Evolutionary conservation across 2,888 invertebrate genomes (phyloP).

Genomic region (Sesia apiformis): DNA sequence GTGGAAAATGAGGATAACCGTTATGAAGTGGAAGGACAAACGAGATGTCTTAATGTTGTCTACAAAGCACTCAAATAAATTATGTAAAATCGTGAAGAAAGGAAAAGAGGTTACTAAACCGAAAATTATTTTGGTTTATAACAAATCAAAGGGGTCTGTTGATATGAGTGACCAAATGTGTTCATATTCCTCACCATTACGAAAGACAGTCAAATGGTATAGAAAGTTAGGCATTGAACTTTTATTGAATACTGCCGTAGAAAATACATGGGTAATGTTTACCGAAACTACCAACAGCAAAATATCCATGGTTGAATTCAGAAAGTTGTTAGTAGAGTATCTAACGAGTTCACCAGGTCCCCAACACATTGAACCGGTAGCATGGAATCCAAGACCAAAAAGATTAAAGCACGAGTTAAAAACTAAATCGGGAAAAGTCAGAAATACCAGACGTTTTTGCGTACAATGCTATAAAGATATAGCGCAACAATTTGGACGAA

Average conservation of each 20-base stretch:
- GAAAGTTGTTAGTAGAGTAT: slow-evolving; percentile 4
- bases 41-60: slow-evolving; percentile 21
- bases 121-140: slow-evolving; percentile 23
- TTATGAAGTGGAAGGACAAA: slow-evolving; percentile 22
- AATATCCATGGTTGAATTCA: slow-evolving; percentile 8
- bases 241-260: slow-evolving; percentile 23
- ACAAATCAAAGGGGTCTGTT: slow-evolving; percentile 25
- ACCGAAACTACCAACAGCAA: slow-evolving; percentile 12
- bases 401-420: neutral
- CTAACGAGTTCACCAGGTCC: too few relatives aligned
- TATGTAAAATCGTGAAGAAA: slow-evolving; percentile 13
- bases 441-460: neutral
- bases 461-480: slow-evolving; percentile 1
- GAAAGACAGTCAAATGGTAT: slow-evolving; percentile 34
- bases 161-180: slow-evolving; percentile 30
- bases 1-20: slow-evolving; percentile 15
- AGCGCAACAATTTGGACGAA: neutral
- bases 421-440: neutral
- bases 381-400: neutral
- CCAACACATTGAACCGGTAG: neutral
- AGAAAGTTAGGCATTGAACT: slow-evolving; percentile 28
- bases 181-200: slow-evolving; percentile 22
- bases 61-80: slow-evolving; percentile 26
- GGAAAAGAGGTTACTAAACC: slow-evolving; percentile 16
- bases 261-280: slow-evolving; percentile 21